Evolutionary conservation across 2,888 invertebrate genomes (phyloP), one percentile per base, ranked within the genome.

Genomic region (Pimpla rufipes): DNA sequence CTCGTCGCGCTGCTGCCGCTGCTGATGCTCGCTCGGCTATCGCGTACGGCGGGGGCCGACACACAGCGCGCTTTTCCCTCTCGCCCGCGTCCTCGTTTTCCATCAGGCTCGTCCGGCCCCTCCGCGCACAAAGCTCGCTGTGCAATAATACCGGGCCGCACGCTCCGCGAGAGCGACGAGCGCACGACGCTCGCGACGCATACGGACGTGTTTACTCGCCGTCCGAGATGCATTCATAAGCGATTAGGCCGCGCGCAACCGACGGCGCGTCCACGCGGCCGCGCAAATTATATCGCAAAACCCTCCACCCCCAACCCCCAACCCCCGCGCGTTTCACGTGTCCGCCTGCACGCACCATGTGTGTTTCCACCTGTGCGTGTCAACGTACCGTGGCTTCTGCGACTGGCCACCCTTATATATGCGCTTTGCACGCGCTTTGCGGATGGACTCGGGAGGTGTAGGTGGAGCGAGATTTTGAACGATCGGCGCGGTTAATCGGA

Each of bases 151-250:
- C 40, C 57, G 50, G 35, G 6, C 35, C n/a, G 37, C 18, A 40
- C 40, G 18, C 37, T 62, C 18, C 6, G 16, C 62, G 21, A 21
- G 62, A 10, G 10, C 62, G 37, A 0, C 16, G 16, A 4, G n/a
- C 35, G n/a, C 13, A 29, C 5, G 11, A 29, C 5, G 18, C 6
- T 6, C 6, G 11, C n/a, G 21, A 47, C 62, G 55, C 37, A 59
- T 18, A 47, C 55, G 40, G 47, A 79, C 68, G 70, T 71, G 83
- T 76, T 85, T 77, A 83, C 78, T 67, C 84, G 81, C 68, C 83
- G 84, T 84, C 77, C n/a, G 85, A 83, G 85, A 84, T 82, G 88
- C 83, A 87, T 87, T 88, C 85, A 83, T 86, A 86, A 88, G 86
- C 87, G 87, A 90, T 90, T 90, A 90, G 87, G 85, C 83, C 29